Percentiles rank a stretch among this genome's conserved stretches.
These are phyloP conservation scores for Triops longicaudatus DNA, from an alignment of 1,140 invertebrate species.

Conservation along the genomic window DNA sequence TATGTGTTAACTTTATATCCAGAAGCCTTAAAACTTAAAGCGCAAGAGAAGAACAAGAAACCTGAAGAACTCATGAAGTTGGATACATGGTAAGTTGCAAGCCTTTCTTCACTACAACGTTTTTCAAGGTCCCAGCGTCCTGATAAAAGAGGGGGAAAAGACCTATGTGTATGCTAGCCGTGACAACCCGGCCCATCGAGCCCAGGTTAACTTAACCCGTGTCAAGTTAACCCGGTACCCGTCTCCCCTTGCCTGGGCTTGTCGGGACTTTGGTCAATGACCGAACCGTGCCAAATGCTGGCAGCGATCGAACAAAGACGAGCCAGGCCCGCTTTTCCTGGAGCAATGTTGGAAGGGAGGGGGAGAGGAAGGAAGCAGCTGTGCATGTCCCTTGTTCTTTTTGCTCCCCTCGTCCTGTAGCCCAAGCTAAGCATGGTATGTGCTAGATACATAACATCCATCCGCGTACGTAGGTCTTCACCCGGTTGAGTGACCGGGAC, in stretches of 20 bases:
- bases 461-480: neutral
- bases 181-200: neutral
- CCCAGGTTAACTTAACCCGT: neutral
- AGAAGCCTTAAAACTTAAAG: slow-evolving; percentile 74
- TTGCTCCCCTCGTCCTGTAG: neutral
- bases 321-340: neutral
- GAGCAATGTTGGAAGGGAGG: neutral
- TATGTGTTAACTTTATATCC: slow-evolving; percentile 80
- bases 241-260: neutral
- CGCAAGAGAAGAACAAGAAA: slow-evolving; percentile 77
- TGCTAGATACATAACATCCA: neutral
- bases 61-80: slow-evolving; percentile 85
- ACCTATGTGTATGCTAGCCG: too few species aligned
- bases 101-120: slow-evolving; percentile 27
- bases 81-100: slow-evolving; percentile 76
- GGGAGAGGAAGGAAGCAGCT: neutral
- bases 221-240: neutral
- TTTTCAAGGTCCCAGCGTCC: slow-evolving; percentile 20
- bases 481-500: slow-evolving; percentile 13
- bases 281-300: neutral
- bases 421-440: neutral
- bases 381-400: neutral
- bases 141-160: neutral
- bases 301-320: slow-evolving; percentile 5
- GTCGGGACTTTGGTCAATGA: neutral